Evolutionary conservation across 2,888 invertebrate species (phyloP), one percentile per base, ranked within the genome.

Genomic region (Crossocerus cetratus): DNA sequence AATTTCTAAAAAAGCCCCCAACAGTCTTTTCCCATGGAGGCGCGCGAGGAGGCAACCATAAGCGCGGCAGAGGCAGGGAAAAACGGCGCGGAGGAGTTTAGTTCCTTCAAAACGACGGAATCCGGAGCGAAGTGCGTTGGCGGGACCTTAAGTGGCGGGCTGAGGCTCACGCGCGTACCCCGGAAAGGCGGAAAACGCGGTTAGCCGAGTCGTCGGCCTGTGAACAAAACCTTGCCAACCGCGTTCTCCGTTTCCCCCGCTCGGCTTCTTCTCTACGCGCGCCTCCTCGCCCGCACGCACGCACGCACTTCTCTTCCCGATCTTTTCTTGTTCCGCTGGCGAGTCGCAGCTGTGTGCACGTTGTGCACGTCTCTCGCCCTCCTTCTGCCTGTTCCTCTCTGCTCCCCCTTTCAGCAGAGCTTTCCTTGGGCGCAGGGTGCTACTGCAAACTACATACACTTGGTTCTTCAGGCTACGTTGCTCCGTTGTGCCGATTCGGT

Each of bases 1-100:
- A 86, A 87, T 88, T 84, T 86, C 83, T 77, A 83, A 79, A 83
- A 70, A 59, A 42, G 59, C 2, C 14, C 3, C 16, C 0, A 14
- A 16, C 49, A 4, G 49, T 16, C 0, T 14, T 14, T 4, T 16
- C 49, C n/a, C 49, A 49, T 16, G 49, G 3, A 49, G 14, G 3
- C n/a, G 2, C 16, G 3, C 54, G 55, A 20, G 42, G 2, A 4
- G 53, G 21, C 60, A 58, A 16, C 16, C 49, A 49, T 5, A 16
- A 49, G 32, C 32, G 32, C 32, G 32, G 8, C 32, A 65, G 18
- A 60, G 64, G 53, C n/a, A 63, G 21, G 43, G 57, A 73, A 77
- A 80, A 82, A 78, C 70, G 76, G n/a, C 45, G 49, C 16, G 16
- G 49, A 49, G 77, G 72, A 77, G 82, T 83, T 84, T 83, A 84